Evolutionary conservation across 2,888 invertebrate genomes (phyloP).

Genomic region (Ametastegia equiseti): DNA sequence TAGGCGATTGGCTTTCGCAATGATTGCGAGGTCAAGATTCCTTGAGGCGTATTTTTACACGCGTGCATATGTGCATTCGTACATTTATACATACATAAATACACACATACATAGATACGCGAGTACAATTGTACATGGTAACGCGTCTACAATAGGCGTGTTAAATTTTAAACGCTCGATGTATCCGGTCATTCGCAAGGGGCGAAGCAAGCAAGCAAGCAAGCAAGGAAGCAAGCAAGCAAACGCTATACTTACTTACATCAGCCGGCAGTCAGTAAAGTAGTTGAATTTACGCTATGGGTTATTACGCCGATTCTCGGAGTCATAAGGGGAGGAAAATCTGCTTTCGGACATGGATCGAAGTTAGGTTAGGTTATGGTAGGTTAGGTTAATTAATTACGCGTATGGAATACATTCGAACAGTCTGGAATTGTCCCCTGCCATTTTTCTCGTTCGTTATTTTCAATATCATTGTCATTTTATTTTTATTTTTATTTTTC

Average conservation of each 20-base stretch:
- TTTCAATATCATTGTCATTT: neutral
- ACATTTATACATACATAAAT: neutral
- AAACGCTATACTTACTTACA: no score
- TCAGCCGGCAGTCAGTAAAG: neutral
- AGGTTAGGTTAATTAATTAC: neutral
- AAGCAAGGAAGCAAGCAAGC: neutral
- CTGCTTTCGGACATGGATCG: neutral
- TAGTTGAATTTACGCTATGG: neutral
- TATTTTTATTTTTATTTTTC: neutral
- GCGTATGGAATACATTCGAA: no score
- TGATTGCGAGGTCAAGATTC: neutral
- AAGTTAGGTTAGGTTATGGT: neutral
- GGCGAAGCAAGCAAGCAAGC: neutral
- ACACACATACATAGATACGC: neutral
- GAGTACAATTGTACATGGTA: conserved; percentile 3
- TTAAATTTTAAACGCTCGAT: conserved; percentile 34
- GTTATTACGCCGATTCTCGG: neutral
- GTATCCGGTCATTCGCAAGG: conserved; percentile 33
- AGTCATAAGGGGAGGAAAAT: neutral
- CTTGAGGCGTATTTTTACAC: neutral
- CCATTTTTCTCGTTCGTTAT: neutral
- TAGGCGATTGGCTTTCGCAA: neutral
- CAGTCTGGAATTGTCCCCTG: neutral
- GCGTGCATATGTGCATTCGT: neutral
- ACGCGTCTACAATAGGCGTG: conserved; percentile 30